Evolutionary conservation across 2,888 invertebrate genomes (phyloP), one percentile per base, ranked within the genome.

Genomic region (Heteromurus nitidus): DNA sequence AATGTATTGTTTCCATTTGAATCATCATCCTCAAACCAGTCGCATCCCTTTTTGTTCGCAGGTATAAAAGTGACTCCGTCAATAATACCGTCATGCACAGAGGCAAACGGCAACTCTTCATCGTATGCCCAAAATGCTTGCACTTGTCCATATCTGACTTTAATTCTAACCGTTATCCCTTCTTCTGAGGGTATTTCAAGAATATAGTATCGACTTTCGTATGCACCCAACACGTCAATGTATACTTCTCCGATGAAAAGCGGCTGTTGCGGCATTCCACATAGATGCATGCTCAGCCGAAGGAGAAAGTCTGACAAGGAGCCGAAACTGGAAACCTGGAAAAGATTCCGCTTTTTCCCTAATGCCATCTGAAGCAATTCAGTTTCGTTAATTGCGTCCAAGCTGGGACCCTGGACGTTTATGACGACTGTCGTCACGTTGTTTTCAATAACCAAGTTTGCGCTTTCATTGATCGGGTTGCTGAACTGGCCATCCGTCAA

Each of bases 401-500:
- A 9, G 9, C 7, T 50, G 3, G 11, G n/a, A n/a, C 16, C 28
- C 18, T 82, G 83, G 28, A 84, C 76, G 13, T 75, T 84, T 7
- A 82, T 62, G 3, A 82, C 76, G 69, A 84, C 75, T 0, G 82
- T 58, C 3, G 18, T 77, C 13, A 84, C 47, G 13, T 50, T 30
- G 9, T 20, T 36, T 36, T 55, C 26, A 9, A 18, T 11, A 3
- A 62, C 44, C 2, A 44, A 65, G 1, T 13, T 7, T 3, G 55
- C 9, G 18, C 69, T 70, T 28, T 55, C 28, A 11, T 30, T n/a
- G 13, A 68, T 24, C 0, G 65, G 30, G 11, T 5, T 30, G 0
- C 16, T 20, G 7, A 60, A 26, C 13, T 81, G 31, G n/a, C 82
- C 85, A 60, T 84, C 85, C 3, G 82, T 84, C 24, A 84, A 72